Percentiles rank a stretch among this genome's conserved stretches.
phyloP scores from a whole-genome alignment of 2,113 vertebrate species.

The Eublepharis macularius region DNA sequence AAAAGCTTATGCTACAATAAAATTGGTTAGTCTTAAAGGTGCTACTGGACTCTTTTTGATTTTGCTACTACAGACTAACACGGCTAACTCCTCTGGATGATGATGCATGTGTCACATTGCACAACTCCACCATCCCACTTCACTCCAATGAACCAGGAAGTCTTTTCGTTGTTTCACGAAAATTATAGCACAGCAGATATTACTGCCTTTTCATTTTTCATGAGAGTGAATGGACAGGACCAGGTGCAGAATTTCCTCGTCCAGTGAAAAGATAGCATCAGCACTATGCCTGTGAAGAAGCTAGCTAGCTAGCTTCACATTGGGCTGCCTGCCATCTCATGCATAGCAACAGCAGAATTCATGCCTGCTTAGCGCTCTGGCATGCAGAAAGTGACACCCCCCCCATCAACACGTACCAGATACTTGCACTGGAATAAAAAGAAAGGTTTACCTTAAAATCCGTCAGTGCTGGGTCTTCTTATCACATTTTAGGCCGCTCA shows the following conservation, averaged over 20 bases:
- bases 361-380: neutral
- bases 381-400: constrained; percentile 10
- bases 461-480: neutral
- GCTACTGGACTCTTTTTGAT: too few relatives aligned
- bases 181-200: constrained; percentile 32
- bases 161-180: constrained; percentile 55
- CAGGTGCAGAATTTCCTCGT: constrained; percentile 79
- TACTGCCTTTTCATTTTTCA: constrained; percentile 69
- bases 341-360: neutral
- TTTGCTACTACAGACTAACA: too few relatives aligned
- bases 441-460: neutral
- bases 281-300: constrained; percentile 42
- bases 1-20: too few relatives aligned
- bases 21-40: too few relatives aligned
- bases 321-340: constrained; percentile 8
- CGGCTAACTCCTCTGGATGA: too few relatives aligned
- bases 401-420: neutral
- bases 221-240: constrained; percentile 71
- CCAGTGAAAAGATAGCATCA: constrained; percentile 54
- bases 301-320: neutral
- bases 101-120: neutral
- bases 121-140: neutral
- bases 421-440: neutral
- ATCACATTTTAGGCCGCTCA: neutral
- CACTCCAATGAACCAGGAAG: constrained; percentile 7